Evolutionary conservation across 2,797 vertebrate species (phyloP).

Genomic region (Varecia variegata): DNA sequence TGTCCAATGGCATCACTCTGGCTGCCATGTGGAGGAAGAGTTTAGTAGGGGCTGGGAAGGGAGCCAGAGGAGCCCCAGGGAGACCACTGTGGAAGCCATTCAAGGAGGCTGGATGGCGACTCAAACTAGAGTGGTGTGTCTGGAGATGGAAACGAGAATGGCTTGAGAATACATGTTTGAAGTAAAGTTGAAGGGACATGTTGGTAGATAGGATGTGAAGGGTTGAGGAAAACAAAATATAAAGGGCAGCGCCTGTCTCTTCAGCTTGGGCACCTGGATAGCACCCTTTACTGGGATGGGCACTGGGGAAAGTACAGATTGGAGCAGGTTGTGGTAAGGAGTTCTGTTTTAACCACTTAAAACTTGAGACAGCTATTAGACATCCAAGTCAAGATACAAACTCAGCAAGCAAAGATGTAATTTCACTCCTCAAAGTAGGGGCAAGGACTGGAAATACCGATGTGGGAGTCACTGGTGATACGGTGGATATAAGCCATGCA

Average conservation of each 20-base stretch:
- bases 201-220: neutral
- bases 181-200: neutral
- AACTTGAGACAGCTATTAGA: neutral
- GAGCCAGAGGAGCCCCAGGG: too few species aligned
- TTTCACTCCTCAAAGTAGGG: neutral
- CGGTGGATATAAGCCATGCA: neutral
- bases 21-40: neutral
- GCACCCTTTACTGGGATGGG: neutral
- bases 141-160: neutral
- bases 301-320: neutral
- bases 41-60: neutral
- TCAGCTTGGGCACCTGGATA: neutral
- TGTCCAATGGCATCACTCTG: neutral
- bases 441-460: neutral
- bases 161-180: neutral
- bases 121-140: neutral
- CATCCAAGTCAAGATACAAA: neutral
- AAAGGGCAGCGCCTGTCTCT: neutral
- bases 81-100: neutral
- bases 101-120: neutral
- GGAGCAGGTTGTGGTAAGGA: neutral
- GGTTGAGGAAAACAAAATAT: too few species aligned
- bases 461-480: neutral
- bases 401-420: neutral
- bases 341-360: neutral